These are phyloP conservation scores for Telmatherina bonti DNA, from an alignment of 2,797 vertebrate genomes.

Conservation along the genomic window DNA sequence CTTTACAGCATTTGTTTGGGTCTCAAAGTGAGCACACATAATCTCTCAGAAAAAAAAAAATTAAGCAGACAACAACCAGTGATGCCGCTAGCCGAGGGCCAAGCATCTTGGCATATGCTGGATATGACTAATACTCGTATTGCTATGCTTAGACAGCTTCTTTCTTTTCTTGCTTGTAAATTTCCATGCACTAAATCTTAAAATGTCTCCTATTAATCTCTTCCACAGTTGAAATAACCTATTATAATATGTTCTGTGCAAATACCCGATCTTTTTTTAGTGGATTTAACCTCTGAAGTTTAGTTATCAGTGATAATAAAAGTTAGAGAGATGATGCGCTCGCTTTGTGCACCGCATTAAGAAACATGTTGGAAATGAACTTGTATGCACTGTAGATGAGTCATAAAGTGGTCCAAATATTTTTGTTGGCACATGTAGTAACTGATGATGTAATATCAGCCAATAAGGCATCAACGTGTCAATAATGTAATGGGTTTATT, in stretches of 20 bases:
- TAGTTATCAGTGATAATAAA: conserved; percentile 69
- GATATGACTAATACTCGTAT: conserved; percentile 71
- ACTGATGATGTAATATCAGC: no score
- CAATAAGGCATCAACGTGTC: no score
- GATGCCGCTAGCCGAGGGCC: conserved; percentile 60
- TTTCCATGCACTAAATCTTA: conserved; percentile 69
- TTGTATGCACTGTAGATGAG: background rate
- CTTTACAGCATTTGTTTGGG: conserved; percentile 75
- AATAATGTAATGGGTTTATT: no score
- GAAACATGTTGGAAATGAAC: background rate
- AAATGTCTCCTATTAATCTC: conserved; percentile 72
- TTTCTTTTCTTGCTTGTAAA: conserved; percentile 71
- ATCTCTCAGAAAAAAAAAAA: conserved; percentile 73
- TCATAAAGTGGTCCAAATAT: background rate
- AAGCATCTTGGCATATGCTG: conserved; percentile 59
- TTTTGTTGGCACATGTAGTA: background rate
- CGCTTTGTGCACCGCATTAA: background rate
- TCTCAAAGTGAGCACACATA: conserved; percentile 75
- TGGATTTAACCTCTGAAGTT: conserved; percentile 77
- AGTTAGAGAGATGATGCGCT: background rate
- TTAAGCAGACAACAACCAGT: conserved; percentile 72
- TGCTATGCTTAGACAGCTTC: conserved; percentile 70
- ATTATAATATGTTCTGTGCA: conserved; percentile 69
- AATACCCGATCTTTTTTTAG: conserved; percentile 82
- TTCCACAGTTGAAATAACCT: conserved; percentile 73